Percentiles rank a stretch among this genome's conserved stretches.
These are phyloP conservation scores for Mimumesa dahlbomi DNA, from an alignment of 2,888 invertebrate species.

Conservation along the genomic window DNA sequence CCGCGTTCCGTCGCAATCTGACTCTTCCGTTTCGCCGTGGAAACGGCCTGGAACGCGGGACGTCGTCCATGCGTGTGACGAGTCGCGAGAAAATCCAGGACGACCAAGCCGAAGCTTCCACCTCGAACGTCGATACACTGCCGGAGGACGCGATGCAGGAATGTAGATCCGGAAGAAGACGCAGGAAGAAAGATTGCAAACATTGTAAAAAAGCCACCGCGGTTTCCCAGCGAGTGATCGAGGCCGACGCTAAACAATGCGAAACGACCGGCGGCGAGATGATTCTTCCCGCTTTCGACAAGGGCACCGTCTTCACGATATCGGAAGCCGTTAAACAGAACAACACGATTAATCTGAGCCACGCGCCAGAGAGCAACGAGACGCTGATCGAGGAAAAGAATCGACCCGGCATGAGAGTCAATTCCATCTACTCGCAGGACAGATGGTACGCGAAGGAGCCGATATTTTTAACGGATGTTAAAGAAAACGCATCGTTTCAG, in stretches of 20 bases:
- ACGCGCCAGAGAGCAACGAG: conserved; percentile 61
- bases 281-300: conserved; percentile 13
- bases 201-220: conserved; percentile 66
- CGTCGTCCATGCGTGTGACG: conserved; percentile 72
- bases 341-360: conserved; percentile 59
- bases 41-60: conserved; percentile 44
- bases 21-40: conserved; percentile 70
- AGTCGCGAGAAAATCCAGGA: conserved; percentile 58
- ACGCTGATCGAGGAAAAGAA: conserved; percentile 66
- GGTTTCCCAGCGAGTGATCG: background rate
- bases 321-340: no score
- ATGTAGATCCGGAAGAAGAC: conserved; percentile 58
- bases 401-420: conserved; percentile 74
- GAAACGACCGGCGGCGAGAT: background rate
- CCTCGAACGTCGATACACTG: background rate
- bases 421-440: conserved; percentile 78
- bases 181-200: conserved; percentile 77
- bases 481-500: conserved; percentile 74
- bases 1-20: conserved; percentile 66
- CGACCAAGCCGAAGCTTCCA: conserved; percentile 2
- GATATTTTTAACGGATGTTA: conserved; percentile 72
- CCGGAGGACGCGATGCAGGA: conserved; percentile 5
- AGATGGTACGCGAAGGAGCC: conserved; percentile 75
- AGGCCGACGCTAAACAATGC: background rate
- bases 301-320: conserved; percentile 64